Base-by-base conservation (phyloP, 2,113 vertebrate genomes). In the Scopus umbretta region DNA sequence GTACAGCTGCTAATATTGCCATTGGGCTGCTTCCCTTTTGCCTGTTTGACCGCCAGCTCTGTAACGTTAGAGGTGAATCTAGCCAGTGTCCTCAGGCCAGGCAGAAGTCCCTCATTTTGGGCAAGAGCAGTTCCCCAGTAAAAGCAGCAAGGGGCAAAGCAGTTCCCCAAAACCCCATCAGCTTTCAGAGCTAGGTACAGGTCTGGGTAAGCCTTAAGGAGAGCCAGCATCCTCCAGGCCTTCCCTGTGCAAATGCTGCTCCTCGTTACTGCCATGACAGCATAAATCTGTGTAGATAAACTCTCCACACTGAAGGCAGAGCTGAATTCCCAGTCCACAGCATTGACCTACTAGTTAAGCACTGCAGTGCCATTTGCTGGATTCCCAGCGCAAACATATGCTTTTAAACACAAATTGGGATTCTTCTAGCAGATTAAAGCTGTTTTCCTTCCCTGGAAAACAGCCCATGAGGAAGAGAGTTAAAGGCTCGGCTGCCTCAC, bases 391-490 rank as follows among this genome's bases (percentile, higher is more conserved):
- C 92, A 96, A 97, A 92, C 94, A 95, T 92, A 96, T 92, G 88
- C 94, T 97, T 94, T 96, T 94, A 96, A 92, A 93, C 94, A 92
- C 63, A 88, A 93, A 94, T 61, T 91, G 40, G 94, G 94, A 95
- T 94, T 92, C 92, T 94, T 89, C 45, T 82, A 87, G 52, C 71
- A 94, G 80, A 96, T 95, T 96, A 96, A 95, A 96, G 74, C 81
- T 86, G 79, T 84, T 96, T 95, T 86, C 78, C 43, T 97, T 96
- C 86, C 47, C 73, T 86, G 89, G 94, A 94, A 96, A 94, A 88
- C 70, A 95, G 91, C 65, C 92, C 47, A n/a, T n/a, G 34, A 95
- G 65, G 87, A 86, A 80, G 70, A 78, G 30, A 83, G 56, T 59
- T 92, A 53, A 90, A 90, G 85, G 82, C 70, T 92, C 26, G 0